Evolutionary conservation across 2,797 vertebrate genomes (phyloP).

Genomic region (Gymnopithys bicolor): DNA sequence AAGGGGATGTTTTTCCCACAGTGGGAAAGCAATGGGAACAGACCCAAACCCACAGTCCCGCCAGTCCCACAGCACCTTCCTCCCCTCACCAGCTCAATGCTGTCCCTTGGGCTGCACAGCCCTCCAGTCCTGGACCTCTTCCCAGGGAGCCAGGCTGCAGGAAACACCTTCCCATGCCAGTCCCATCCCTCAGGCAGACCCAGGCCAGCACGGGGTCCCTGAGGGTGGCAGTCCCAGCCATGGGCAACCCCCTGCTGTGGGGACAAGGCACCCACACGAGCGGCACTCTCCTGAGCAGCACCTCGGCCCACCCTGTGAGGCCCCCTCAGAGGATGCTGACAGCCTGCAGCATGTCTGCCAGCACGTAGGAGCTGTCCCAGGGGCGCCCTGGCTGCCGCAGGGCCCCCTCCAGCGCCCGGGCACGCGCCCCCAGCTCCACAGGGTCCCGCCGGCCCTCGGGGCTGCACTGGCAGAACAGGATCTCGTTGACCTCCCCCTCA

Average conservation of each 20-base stretch:
- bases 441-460: not conserved
- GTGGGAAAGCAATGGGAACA: not conserved
- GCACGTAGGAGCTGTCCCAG: conserved; percentile 79
- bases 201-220: not conserved
- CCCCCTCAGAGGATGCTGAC: conserved; percentile 81
- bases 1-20: not conserved
- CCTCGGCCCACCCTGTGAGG: not conserved
- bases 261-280: rapidly evolving
- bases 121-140: rapidly evolving
- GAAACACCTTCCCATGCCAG: rapidly evolving
- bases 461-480: conserved; percentile 84
- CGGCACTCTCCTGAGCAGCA: rapidly evolving
- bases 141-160: rapidly evolving
- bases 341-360: conserved; percentile 86
- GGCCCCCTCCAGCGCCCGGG: conserved; percentile 79
- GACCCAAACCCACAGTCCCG: not conserved
- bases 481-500: conserved; percentile 92
- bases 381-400: conserved; percentile 72
- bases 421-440: conserved; percentile 66
- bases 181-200: not conserved
- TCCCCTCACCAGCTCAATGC: rapidly evolving
- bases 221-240: not conserved
- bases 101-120: not conserved
- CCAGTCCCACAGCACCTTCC: not conserved
- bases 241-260: rapidly evolving